Percentiles rank a stretch among this genome's conserved stretches.
These are phyloP conservation scores for Periophthalmus magnuspinnatus DNA, from an alignment of 2,797 vertebrate genomes.

Conservation along the genomic window DNA sequence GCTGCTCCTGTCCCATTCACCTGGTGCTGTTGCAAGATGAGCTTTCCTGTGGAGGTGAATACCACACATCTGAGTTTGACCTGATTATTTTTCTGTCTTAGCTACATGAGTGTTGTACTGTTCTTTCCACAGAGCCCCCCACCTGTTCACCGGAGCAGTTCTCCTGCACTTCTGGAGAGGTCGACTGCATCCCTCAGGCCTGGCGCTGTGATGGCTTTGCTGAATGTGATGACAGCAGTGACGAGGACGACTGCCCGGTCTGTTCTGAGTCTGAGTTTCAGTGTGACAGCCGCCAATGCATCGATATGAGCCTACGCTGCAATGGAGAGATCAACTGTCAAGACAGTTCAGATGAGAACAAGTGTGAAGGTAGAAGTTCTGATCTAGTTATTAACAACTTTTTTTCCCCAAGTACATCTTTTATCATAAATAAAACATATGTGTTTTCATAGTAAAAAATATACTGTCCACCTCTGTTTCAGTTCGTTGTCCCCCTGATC, in stretches of 20 bases:
- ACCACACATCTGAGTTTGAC: neutral
- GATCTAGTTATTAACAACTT: neutral
- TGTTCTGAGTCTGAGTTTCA: conserved; percentile 92
- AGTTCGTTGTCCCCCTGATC: conserved; percentile 88
- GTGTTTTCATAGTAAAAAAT: neutral
- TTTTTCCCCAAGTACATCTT: neutral
- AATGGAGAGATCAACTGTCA: conserved; percentile 93
- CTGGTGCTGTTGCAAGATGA: conserved; percentile 94
- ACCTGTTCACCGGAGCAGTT: conserved; percentile 97
- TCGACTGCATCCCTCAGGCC: conserved; percentile 95
- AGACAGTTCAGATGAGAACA: conserved; percentile 93
- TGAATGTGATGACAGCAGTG: conserved; percentile 93
- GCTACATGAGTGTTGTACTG: neutral
- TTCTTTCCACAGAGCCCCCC: conserved; percentile 85
- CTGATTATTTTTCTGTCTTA: neutral
- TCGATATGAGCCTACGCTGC: conserved; percentile 85
- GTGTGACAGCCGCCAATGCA: conserved; percentile 93
- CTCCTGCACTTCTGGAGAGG: conserved; percentile 92
- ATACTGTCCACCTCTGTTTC: conserved; percentile 4
- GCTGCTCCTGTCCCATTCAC: conserved; percentile 94
- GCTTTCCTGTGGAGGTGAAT: conserved; percentile 92
- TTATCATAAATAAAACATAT: neutral
- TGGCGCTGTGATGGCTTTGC: conserved; percentile 94
- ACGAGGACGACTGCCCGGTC: conserved; percentile 91
- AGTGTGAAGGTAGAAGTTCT: conserved; percentile 84